A percentile compares a stretch with the other conserved stretches of the same genome.
These are phyloP conservation scores for Thalpophila matura DNA, from an alignment of 2,888 invertebrate species.

Conservation along the genomic window DNA sequence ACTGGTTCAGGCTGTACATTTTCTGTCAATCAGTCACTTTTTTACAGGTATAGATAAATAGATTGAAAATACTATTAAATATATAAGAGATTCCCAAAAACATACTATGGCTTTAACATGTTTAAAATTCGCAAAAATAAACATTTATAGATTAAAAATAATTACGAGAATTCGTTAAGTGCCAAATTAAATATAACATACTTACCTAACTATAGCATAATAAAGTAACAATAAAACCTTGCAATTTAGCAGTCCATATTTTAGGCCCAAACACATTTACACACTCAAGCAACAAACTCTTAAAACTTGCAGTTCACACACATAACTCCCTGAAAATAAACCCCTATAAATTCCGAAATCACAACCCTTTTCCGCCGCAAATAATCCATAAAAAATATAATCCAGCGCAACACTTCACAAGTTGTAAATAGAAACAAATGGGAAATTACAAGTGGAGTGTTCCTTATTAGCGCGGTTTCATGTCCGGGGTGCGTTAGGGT, in stretches of 20 bases:
- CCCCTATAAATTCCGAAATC: conserved; percentile 45
- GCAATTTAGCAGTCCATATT: neutral
- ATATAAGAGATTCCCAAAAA: too few species aligned
- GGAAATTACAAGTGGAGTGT: conserved; percentile 73
- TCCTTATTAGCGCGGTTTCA: conserved; percentile 75
- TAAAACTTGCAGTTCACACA: conserved; percentile 13
- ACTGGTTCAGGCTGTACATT: too few species aligned
- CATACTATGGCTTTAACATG: too few species aligned
- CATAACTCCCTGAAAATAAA: conserved; percentile 31
- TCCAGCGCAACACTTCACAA: conserved; percentile 55
- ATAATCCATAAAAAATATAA: conserved; percentile 61
- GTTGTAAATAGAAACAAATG: conserved; percentile 71
- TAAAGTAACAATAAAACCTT: conserved; percentile 5
- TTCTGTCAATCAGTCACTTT: too few species aligned
- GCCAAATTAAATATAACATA: neutral
- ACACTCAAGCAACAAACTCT: conserved; percentile 23
- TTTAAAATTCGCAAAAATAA: too few species aligned
- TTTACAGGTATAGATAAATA: too few species aligned
- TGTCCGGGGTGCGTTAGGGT: conserved; percentile 59
- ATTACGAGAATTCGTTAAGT: neutral
- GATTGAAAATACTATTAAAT: too few species aligned
- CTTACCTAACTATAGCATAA: neutral
- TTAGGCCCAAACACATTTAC: conserved; percentile 7
- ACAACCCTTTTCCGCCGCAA: conserved; percentile 50
- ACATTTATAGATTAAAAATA: too few species aligned